phyloP scores from a whole-genome alignment of 2,888 invertebrate species.

The Drosophila nr. perissopoda region DNA sequence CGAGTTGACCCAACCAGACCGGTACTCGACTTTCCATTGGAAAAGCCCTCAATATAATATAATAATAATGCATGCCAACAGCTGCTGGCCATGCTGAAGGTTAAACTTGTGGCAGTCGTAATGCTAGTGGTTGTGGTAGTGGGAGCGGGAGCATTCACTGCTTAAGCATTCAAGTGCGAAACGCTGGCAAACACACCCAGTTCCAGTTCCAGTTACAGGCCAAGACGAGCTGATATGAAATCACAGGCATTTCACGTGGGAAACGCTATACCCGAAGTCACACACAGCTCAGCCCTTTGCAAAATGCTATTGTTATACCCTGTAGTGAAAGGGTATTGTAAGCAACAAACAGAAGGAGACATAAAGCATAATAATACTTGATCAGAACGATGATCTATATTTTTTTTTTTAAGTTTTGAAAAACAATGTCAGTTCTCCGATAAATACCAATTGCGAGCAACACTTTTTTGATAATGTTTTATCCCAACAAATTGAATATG shows the following conservation, averaged over 20 bases:
- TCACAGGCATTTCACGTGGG: slow-evolving; percentile 60
- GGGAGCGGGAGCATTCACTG: slow-evolving; percentile 38
- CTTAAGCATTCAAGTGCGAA: slow-evolving; percentile 61
- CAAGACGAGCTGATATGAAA: slow-evolving; percentile 44
- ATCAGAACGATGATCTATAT: not conserved
- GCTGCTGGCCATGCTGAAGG: slow-evolving; percentile 52
- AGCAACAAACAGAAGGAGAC: not conserved
- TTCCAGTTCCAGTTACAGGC: slow-evolving; percentile 29
- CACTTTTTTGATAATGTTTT: not conserved
- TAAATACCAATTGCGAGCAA: not conserved
- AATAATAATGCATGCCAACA: slow-evolving; percentile 22
- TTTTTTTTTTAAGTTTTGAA: not conserved
- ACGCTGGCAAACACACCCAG: slow-evolving; percentile 58
- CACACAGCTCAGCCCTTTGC: slow-evolving; percentile 54
- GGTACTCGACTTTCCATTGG: slow-evolving; percentile 76
- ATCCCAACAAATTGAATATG: not conserved
- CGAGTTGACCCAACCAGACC: slow-evolving; percentile 48
- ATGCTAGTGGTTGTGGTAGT: slow-evolving; percentile 27
- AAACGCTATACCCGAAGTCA: slow-evolving; percentile 30
- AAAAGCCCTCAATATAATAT: slow-evolving; percentile 64
- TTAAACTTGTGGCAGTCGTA: slow-evolving; percentile 42
- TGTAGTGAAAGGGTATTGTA: not conserved
- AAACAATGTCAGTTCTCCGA: not conserved
- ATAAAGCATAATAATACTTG: not conserved
- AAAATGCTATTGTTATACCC: slow-evolving; percentile 18